Base-by-base conservation (phyloP, 2,113 vertebrate species). In the Nibea coibor region DNA sequence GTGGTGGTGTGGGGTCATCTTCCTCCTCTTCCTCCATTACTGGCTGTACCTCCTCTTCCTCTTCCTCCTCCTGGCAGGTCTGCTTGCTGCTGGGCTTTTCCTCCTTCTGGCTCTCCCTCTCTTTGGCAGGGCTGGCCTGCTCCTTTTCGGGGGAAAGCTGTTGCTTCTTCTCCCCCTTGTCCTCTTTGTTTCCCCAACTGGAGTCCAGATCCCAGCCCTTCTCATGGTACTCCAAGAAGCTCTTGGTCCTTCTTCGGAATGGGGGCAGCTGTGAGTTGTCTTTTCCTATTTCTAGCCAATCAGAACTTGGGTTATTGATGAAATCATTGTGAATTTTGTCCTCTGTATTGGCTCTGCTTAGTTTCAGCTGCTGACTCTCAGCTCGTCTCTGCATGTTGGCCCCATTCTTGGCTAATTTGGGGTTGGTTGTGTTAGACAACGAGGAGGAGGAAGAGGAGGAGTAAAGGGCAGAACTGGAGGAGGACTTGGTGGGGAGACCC, bases 301-400 rank as follows among this genome's bases (percentile, higher is more conserved):
- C 96, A 58, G 95, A 96, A 92, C 95, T 92, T 66, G 96, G 81
- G 78, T 92, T 93, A 39, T 87, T 82, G 31, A 85, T 81, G 45
- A 90, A 74, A 48, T 93, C 91, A 35, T 92, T 73, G 93, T 89
- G 87, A 70, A 90, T 91, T 78, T 93, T 94, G 73, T 89, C 89
- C 59, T 97, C 97, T 74, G 93, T 97, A 80, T 96, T 97, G 75
- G 92, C 91, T 22, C 89, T 79, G 82, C 89, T 91, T 73, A 96
- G 95, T 93, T 98, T 97, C 83, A 97, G 93, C 87, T 98, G 97
- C 57, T 99, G 97, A 67, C 97, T 98, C 0, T 97, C 97, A 0
- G 97, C 97, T 85, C 98, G 97, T 43, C 97, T 95, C 78, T 99
- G 97, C 93, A 99, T 96, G 94, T 99, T 99, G 92, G 98, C 97